Base-by-base conservation (phyloP, 2,797 vertebrate genomes). In the Alauda arvensis region DNA sequence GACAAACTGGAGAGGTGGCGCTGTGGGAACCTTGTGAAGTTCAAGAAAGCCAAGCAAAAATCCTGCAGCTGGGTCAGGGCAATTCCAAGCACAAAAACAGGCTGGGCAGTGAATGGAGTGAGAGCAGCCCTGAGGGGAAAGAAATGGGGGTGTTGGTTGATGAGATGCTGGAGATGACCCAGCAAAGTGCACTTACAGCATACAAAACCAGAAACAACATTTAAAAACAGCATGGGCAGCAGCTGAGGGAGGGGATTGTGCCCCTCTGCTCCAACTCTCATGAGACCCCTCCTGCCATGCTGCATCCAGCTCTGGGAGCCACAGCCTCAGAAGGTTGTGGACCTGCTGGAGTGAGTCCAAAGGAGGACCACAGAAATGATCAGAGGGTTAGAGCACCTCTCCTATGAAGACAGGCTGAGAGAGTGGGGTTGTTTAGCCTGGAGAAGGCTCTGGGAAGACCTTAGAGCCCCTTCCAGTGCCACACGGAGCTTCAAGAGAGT, bases 161-260 rank as follows among this genome's bases (percentile, higher is more conserved):
- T 4, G 18, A 40, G 45, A 34, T 6, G 4, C 15, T 71, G 0
- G 0, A 46, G 12, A 17, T 66, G 33, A 46, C 15, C 15, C 40
- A 52, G 46, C 14, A 40, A 31, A 10, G 31, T 59, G 29, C 34
- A 14, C 53, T 45, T 65, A 29, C 52, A 59, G 12, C 25, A 33
- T 14, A 40, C 37, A 37, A 37, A 37, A 37, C 37, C 37, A 37
- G 10, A 37, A 37, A 37, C 37, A 37, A 37, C 37, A 37, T 37
- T 37, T 37, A 37, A 37, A 37, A 37, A 37, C 37, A 37, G 37
- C 12, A 11, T 37, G 37, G 37, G 37, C 37, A 37, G 37, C 37
- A 37, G 37, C 37, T 37, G 6, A 33, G 56, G 21, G 34, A 60
- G 34, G 13, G 16, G 12, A 66, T 85, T 53, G 60, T 85, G 14